Conservation (phyloP, 2,113 vertebrate genomes). For the Corydoras sp. region DNA sequence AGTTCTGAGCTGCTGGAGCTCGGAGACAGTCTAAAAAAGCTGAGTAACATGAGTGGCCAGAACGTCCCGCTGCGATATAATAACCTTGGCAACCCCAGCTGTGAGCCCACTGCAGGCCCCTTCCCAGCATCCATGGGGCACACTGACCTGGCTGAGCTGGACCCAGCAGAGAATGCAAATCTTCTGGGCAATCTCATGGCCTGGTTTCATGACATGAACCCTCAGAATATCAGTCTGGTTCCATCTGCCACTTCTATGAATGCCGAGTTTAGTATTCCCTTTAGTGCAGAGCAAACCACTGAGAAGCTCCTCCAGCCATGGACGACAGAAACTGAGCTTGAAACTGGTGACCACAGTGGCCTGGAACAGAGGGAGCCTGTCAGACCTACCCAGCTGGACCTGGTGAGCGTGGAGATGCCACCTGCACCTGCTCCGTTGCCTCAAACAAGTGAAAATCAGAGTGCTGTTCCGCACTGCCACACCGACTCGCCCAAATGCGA, state of each 20-base stretch:
- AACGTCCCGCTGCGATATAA: conserved; percentile 50
- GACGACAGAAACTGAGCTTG: conserved; percentile 54
- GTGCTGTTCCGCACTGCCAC: conserved; percentile 47
- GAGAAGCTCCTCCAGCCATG: conserved; percentile 63
- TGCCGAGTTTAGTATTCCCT: conserved; percentile 22
- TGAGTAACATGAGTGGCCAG: conserved; percentile 67
- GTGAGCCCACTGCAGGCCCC: conserved; percentile 61
- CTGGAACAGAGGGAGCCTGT: conserved; percentile 47
- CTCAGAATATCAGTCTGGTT: conserved; percentile 87
- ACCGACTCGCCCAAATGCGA: conserved; percentile 63
- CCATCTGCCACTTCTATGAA: conserved; percentile 48
- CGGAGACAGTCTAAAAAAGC: conserved; percentile 78
- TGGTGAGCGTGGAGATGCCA: conserved; percentile 60
- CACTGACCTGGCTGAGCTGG: conserved; percentile 42
- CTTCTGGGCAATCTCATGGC: conserved; percentile 98
- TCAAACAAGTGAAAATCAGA: conserved; percentile 49
- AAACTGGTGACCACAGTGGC: conserved; percentile 33
- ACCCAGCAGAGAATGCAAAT: conserved; percentile 78
- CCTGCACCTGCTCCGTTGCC: conserved; percentile 49
- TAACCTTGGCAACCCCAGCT: conserved; percentile 62
- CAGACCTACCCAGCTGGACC: conserved; percentile 74
- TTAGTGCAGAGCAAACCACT: conserved; percentile 29
- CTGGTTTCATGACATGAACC: conserved; percentile 98
- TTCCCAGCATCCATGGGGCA: conserved; percentile 46
- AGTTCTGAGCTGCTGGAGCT: conserved; percentile 92